Evolutionary conservation across 53 echinoderm and acorn worm genomes (phyloP), one percentile per base, ranked within the genome.

Genomic region (Echinarachnius parma): DNA sequence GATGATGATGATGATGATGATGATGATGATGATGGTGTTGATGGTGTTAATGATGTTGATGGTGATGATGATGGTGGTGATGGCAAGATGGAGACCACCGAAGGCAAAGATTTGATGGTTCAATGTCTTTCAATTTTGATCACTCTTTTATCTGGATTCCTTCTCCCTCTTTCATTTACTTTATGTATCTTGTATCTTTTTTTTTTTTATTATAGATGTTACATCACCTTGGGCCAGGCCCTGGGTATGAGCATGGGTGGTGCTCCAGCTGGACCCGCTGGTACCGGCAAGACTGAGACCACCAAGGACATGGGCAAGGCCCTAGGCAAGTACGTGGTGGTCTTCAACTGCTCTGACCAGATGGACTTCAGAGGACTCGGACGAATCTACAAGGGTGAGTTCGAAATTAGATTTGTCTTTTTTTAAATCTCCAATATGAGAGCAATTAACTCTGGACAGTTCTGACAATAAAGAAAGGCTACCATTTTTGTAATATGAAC

Each of bases 291-390:
- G 86, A 96, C 98, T 21, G 98, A 96, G 65, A 96, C 98, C 37
- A 91, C 91, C 79, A 98, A 98, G 33, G 98, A 98, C 62, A 98
- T 98, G 98, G 98, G 98, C 10, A 88, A 92, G 81, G 88, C 91
- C 11, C 85, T 98, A 54, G 98, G 98, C 31, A 98, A 98, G 63
- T 98, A 98, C 54, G 98, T 98, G 22, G 98, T 98, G 11, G 98
- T 98, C 82, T 96, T 96, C 82, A 98, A 98, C 70, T 98, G 98
- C 81, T 98, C 98, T 7, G 98, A 98, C 78, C 98, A 92, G 89
- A 98, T 98, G 98, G 98, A 98, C 79, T 98, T 92, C 81, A 88
- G 98, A 65, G 98, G 98, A 27, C 64, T 98, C 25, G 98, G 98
- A 32, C 78, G 98, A 55, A 98, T 98, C 62, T 98, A 92, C 78